Evolutionary conservation across 2,797 vertebrate genomes (phyloP), one percentile per base, ranked within the genome.

Genomic region (Pygocentrus nattereri): DNA sequence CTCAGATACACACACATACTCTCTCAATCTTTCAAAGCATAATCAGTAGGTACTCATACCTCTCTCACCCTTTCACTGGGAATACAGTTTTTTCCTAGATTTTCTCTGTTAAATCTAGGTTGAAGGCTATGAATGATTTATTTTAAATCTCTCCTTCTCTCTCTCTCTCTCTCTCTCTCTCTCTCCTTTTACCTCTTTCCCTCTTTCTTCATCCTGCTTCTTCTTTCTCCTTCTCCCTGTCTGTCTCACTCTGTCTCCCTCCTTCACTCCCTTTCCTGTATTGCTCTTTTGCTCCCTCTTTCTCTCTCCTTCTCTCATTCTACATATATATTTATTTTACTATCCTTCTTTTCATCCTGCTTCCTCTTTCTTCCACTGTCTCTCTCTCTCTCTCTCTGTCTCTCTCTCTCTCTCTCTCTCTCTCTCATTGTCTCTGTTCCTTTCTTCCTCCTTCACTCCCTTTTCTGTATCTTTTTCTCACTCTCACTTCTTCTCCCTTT

Each of bases 141-240:
- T 71, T 30, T 71, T 71, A 47, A 70, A 15, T 54, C 13, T 13
- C 67, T 34, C 21, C 69, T 3, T 56, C 13, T 34, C 18, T 69
- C 5, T 58, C 50, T 69, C 25, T 30, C 50, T 65, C 16, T 56
- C 78, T 67, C 34, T n/a, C 84, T 79, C 81, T 85, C 83, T 72
- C 10, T 4, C n/a, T 15, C 67, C 15, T 3, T 41, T 8, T 77
- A 23, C 15, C 25, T 54, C 25, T 23, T 47, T 21, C 56, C 83
- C 34, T 31, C 0, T 41, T 4, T 25, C 25, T 64, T 12, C 12
- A 59, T 41, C 19, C 72, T 5, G 47, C 7, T 31, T 76, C 8
- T 64, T 0, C 30, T 21, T 67, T 23, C n/a, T 23, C n/a, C 15
- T 64, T 52, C 67, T 18, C 50, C 79, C 67, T 34, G n/a, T 85